Conservation (phyloP, 2,888 invertebrate genomes). For the Eugnorisma glareosa region DNA sequence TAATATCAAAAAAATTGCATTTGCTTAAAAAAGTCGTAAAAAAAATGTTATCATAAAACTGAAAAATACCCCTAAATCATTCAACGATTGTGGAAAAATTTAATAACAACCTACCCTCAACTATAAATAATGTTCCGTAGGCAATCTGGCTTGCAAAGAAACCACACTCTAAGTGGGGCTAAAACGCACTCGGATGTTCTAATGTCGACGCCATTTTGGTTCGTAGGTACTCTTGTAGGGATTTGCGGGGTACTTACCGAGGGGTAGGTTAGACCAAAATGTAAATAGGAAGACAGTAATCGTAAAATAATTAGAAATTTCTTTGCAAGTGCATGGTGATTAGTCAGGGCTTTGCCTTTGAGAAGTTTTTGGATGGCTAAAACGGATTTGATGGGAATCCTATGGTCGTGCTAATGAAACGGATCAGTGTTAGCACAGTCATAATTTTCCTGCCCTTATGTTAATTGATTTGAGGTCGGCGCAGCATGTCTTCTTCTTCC, state of each 20-base stretch:
- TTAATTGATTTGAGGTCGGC: no score
- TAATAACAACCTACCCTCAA: constrained; percentile 75
- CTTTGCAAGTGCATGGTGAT: constrained; percentile 21
- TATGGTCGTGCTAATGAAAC: background rate
- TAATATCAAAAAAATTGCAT: background rate
- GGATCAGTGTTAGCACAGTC: background rate
- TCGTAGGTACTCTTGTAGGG: constrained; percentile 71
- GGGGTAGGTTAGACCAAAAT: constrained; percentile 64
- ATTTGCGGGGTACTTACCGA: constrained; percentile 63
- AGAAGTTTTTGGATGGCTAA: background rate
- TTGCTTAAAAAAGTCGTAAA: background rate
- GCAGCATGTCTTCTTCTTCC: no score
- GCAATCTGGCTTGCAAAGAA: constrained; percentile 82
- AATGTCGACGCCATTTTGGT: constrained; percentile 77
- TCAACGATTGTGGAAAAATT: constrained; percentile 66
- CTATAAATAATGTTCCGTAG: constrained; percentile 78
- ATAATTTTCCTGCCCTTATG: no score
- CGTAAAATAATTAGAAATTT: constrained; percentile 68
- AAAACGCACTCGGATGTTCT: constrained; percentile 79
- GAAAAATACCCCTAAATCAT: constrained; percentile 59
- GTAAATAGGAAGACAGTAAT: constrained; percentile 66
- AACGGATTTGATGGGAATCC: background rate
- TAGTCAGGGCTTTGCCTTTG: constrained; percentile 1
- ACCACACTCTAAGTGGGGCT: constrained; percentile 79
- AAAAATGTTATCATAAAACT: constrained; percentile 5